Base-by-base conservation (phyloP, 2,113 vertebrate species). In the Dicentrarchus labrax region DNA sequence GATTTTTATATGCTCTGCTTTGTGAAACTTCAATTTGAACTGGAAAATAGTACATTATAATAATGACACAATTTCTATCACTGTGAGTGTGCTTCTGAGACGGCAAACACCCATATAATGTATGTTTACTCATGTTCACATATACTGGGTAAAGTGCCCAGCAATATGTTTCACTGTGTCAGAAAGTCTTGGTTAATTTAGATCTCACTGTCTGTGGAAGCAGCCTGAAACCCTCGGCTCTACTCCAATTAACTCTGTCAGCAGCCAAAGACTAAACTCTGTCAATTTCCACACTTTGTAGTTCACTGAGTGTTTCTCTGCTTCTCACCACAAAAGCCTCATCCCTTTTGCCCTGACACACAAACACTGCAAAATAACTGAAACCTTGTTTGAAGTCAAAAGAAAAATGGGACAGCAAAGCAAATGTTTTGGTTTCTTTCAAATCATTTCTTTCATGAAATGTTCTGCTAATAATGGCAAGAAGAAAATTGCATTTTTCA, bases 191-290 rank as follows among this genome's bases (percentile, higher is more conserved):
- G 53, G 47, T 82, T 82, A 71, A 89, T 89, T 86, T 85, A 78
- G 79, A 86, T 83, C 82, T 86, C 78, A 76, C 43, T 69, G 71
- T 88, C 66, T 60, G 66, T 68, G 53, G 57, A 79, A 76, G 67
- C 76, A 71, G 86, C 65, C 81, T 66, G 77, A 75, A 88, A 90
- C 79, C 51, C 82, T 82, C 72, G 48, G 77, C 85, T 78, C 39
- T 5, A 79, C 72, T 89, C 79, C 81, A 85, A 83, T 89, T 85
- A 83, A 62, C 83, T 89, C 83, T 74, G 76, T 88, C 85, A 83
- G 86, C 89, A 78, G 79, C 79, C 87, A 86, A 90, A 85, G 51
- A 91, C 76, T 82, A 80, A 87, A 88, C 86, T 84, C 73, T 84
- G 79, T 87, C 81, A 83, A 67, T 90, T 86, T 78, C 76, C 76